phyloP scores from a whole-genome alignment of 2,113 vertebrate species.

The Felis chaus region DNA sequence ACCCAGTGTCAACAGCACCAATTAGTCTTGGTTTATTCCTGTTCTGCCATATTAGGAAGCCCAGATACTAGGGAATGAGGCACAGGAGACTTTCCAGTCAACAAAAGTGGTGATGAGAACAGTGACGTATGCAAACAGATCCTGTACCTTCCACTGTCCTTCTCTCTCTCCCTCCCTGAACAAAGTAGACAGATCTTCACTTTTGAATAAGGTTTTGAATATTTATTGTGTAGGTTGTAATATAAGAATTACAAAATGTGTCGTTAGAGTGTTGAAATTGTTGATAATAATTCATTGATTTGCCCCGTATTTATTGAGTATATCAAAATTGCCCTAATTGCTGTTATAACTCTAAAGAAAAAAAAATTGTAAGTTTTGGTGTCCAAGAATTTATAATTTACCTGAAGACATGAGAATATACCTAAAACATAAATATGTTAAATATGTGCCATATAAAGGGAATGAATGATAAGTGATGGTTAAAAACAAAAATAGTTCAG shows the following conservation, averaged over 20 bases:
- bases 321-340: neutral
- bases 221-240: neutral
- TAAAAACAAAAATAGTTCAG: neutral
- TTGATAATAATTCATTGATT: neutral
- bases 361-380: neutral
- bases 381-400: neutral
- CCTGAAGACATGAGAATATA: neutral
- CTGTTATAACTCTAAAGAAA: neutral
- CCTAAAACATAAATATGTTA: neutral
- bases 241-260: neutral
- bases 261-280: neutral
- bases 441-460: neutral
- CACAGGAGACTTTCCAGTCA: neutral
- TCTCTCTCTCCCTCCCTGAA: neutral
- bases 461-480: neutral
- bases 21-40: neutral
- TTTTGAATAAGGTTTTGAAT: neutral
- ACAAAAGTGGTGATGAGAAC: neutral
- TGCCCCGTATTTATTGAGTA: neutral
- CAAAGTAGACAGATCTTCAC: neutral
- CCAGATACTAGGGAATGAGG: neutral
- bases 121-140: neutral
- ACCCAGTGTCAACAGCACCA: neutral
- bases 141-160: neutral
- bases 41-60: neutral